Evolutionary conservation across 2,113 vertebrate genomes (phyloP).

Genomic region (Illadopsis cleaveri): DNA sequence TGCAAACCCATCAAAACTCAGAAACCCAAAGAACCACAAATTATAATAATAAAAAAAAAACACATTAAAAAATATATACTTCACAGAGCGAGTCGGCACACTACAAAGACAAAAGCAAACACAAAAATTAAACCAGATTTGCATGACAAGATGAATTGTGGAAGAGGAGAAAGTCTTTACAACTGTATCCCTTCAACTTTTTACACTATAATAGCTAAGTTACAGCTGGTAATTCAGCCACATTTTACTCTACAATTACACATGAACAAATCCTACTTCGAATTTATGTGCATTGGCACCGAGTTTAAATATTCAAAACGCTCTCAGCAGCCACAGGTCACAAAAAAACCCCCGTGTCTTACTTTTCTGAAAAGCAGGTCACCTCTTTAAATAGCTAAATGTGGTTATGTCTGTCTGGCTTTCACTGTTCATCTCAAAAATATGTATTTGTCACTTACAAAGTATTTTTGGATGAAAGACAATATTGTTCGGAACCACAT

Average conservation of each 20-base stretch:
- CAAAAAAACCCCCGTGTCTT: accelerated
- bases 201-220: not conserved
- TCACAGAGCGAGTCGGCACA: not conserved
- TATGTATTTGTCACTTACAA: not conserved
- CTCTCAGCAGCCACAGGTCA: not conserved
- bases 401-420: not conserved
- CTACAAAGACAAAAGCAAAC: not conserved
- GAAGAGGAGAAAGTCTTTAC: not conserved
- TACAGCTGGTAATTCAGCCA: not conserved
- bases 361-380: not conserved
- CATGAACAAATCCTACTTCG: not conserved
- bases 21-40: not conserved
- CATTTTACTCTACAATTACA: not conserved
- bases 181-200: not conserved
- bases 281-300: not conserved
- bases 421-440: not conserved
- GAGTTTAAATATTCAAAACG: not conserved
- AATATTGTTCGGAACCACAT: not conserved
- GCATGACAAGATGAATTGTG: not conserved
- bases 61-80: too few species aligned
- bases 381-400: not conserved
- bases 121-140: not conserved
- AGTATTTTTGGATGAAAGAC: not conserved
- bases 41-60: not conserved
- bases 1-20: not conserved